Evolutionary conservation across 1,140 invertebrate genomes (phyloP), one percentile per base, ranked within the genome.

Genomic region (Sogatella furcifera): DNA sequence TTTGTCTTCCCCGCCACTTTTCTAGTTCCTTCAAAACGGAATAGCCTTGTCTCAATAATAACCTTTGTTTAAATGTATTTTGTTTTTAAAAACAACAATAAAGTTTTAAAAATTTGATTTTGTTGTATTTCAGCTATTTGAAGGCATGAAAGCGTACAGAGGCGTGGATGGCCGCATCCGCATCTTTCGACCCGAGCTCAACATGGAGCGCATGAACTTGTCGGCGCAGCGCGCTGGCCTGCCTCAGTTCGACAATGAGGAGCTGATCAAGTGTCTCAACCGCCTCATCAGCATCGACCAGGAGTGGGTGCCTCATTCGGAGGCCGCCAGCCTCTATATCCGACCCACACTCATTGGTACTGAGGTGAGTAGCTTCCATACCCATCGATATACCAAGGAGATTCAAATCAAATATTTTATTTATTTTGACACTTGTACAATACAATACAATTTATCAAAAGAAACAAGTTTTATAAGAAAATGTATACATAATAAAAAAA

Each of bases 81-180:
- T 15, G 2, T 49, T 13, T 49, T 49, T 49, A 11, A 5, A 11
- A 49, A 2, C 2, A 11, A 28, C 2, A 28, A 28, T 38, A 2
- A 10, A 38, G 11, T 38, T 38, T 38, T 38, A 38, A 2, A 8
- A 1, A 38, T 38, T 38, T 11, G 2, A 4, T 38, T 38, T 4
- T 8, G 1, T 38, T 38, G 34, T 62, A n/a, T 77, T 78, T 60
- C 75, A 98, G 93, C 76, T 98, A 59, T 99, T 99, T 71, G 97
- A 99, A 84, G 97, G 97, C 52, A 85, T 98, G 84, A 99, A 99
- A 77, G 95, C 95, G 0, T 98, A 93, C 72, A 81, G 93, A 69
- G 93, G 95, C n/a, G 78, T 83, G 5, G 95, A 98, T 76, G 89
- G 89, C 52, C 89, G 88, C 77, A 92, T 99, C 57, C 80, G 95